Evolutionary conservation across 1,140 invertebrate species (phyloP).

Genomic region (Drosophila auraria): DNA sequence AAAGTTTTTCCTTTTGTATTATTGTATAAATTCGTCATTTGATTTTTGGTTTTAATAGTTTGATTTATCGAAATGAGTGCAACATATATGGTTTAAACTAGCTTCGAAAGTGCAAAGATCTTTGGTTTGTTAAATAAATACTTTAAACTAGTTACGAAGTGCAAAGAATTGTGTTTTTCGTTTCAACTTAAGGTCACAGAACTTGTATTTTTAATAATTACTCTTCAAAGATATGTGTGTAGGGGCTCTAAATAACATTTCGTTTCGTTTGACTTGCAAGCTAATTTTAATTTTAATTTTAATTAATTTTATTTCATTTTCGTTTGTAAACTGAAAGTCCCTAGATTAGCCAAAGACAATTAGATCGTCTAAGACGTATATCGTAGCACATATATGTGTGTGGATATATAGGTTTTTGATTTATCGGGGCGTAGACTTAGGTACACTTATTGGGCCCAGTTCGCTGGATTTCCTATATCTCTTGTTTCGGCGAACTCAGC

Average conservation of each 20-base stretch:
- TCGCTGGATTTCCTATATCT: background rate
- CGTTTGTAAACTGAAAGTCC: constrained; percentile 61
- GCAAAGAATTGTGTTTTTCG: background rate
- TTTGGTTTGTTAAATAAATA: constrained; percentile 8
- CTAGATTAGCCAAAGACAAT: constrained; percentile 50
- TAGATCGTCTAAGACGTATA: constrained; percentile 36
- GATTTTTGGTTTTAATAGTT: constrained; percentile 27
- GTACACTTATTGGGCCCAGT: constrained; percentile 46
- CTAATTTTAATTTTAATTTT: constrained; percentile 19
- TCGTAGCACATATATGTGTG: constrained; percentile 47
- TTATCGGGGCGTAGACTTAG: constrained; percentile 30
- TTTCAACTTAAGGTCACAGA: constrained; percentile 23
- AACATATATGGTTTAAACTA: constrained; percentile 59
- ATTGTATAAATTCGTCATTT: constrained; percentile 74
- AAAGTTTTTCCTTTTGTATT: constrained; percentile 32
- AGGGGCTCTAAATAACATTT: constrained; percentile 38
- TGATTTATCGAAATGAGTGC: constrained; percentile 66
- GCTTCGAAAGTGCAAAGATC: constrained; percentile 37
- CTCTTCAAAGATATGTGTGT: constrained; percentile 61
- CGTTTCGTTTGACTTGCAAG: constrained; percentile 23
- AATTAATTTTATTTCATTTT: constrained; percentile 19
- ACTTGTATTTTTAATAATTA: constrained; percentile 41
- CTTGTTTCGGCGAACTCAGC: constrained; percentile 29
- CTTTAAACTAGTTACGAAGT: constrained; percentile 11
- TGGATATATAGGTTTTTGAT: constrained; percentile 41